Conservation (phyloP, 1,140 invertebrate species). For the Drosophila mayri region DNA sequence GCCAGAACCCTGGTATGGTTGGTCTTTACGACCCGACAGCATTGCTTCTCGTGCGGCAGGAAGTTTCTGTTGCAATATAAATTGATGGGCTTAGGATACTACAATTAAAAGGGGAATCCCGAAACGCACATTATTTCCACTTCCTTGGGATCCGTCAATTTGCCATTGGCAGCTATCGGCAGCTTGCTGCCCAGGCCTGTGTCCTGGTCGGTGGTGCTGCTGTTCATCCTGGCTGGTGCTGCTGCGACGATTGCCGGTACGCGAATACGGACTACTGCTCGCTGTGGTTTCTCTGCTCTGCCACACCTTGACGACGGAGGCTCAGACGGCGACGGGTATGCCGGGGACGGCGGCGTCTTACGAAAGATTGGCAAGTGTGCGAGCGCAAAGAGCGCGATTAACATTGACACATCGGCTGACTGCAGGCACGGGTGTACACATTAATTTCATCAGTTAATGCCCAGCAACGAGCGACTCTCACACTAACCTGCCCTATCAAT, state of each 20-base stretch:
- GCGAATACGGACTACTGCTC: constrained; percentile 14
- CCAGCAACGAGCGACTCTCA: constrained; percentile 13
- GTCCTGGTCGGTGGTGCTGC: constrained; percentile 51
- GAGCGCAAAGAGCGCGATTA: constrained; percentile 79
- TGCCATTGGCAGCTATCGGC: constrained; percentile 60
- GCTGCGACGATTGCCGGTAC: constrained; percentile 5
- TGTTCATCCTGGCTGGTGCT: constrained; percentile 51
- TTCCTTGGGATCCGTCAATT: constrained; percentile 47
- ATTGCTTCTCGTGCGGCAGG: constrained; percentile 89
- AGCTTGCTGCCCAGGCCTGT: constrained; percentile 1
- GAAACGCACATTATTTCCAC: constrained; percentile 64
- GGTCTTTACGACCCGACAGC: constrained; percentile 88
- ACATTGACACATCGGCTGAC: constrained; percentile 76
- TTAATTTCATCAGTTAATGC: constrained; percentile 30
- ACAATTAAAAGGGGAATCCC: too few species aligned
- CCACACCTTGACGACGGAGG: constrained; percentile 70
- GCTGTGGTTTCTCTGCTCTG: constrained; percentile 50
- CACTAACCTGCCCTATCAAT: constrained; percentile 37
- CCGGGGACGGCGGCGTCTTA: constrained; percentile 46
- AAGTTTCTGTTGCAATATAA: constrained; percentile 84
- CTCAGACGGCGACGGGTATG: constrained; percentile 10
- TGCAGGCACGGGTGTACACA: constrained; percentile 41
- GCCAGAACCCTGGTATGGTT: constrained; percentile 90
- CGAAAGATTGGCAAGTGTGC: constrained; percentile 77
- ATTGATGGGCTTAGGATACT: background rate